Conservation (phyloP, 2,888 invertebrate genomes). For the Diarsia brunnea region DNA sequence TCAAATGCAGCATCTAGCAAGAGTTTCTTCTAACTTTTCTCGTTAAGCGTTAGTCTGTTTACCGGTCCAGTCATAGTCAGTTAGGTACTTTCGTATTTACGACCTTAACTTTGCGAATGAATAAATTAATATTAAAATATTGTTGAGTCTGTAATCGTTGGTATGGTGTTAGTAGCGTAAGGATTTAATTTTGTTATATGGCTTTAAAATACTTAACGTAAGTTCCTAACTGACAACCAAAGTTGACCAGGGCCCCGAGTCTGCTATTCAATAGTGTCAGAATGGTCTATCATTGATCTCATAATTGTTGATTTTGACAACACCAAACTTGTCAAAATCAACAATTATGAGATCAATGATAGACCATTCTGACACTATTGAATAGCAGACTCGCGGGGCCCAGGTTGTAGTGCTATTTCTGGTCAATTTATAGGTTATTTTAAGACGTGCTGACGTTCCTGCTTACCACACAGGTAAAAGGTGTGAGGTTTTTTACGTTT, state of each 20-base stretch:
- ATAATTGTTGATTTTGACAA: too few species aligned
- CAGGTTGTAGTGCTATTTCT: too few species aligned
- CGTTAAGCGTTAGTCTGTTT: constrained; percentile 75
- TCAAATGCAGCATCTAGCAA: constrained; percentile 49
- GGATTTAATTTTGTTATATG: constrained; percentile 17
- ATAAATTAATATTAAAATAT: constrained; percentile 70
- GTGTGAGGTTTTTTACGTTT: neutral
- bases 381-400: too few species aligned
- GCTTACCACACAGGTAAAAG: neutral
- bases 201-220: neutral
- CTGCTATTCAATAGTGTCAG: too few species aligned
- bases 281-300: too few species aligned
- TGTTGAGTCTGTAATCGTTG: constrained; percentile 24
- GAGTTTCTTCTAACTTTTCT: constrained; percentile 78
- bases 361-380: too few species aligned
- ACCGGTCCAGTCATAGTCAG: constrained; percentile 67
- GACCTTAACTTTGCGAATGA: constrained; percentile 62
- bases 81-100: constrained; percentile 66
- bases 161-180: constrained; percentile 5
- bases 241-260: too few species aligned
- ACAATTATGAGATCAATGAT: too few species aligned
- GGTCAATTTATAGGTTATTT: neutral
- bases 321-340: too few species aligned
- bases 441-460: too few species aligned
- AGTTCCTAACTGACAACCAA: neutral